Conservation (phyloP, 2,797 vertebrate genomes). For the Chelon labrosus region DNA sequence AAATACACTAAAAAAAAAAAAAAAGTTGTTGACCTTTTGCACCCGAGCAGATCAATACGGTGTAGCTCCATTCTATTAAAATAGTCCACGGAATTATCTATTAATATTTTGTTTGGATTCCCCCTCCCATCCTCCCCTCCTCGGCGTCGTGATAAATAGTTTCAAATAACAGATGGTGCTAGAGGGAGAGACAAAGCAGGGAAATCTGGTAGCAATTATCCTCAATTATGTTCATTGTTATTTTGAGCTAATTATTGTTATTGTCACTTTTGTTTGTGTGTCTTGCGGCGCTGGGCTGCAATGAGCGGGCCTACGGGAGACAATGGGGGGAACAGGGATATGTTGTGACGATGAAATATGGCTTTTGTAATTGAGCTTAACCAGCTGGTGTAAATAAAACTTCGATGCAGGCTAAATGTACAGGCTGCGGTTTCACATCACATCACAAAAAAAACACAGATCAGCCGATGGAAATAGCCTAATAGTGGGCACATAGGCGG, state of each 20-base stretch:
- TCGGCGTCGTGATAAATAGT: constrained; percentile 62
- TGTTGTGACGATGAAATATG: constrained; percentile 65
- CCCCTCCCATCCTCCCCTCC: constrained; percentile 24
- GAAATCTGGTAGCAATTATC: constrained; percentile 78
- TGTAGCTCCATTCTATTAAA: constrained; percentile 45
- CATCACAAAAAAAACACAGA: background rate
- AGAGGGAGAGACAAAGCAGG: constrained; percentile 66
- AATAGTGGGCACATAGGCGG: background rate
- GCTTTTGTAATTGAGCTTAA: constrained; percentile 58
- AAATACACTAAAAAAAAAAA: background rate
- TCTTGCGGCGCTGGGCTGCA: constrained; percentile 68
- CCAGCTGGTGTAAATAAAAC: constrained; percentile 60
- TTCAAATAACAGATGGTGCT: constrained; percentile 76
- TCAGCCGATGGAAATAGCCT: constrained; percentile 17
- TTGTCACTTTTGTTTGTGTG: constrained; percentile 81
- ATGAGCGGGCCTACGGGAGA: constrained; percentile 53
- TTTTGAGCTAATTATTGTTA: constrained; percentile 84
- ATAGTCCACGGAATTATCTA: constrained; percentile 52
- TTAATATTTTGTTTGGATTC: constrained; percentile 67
- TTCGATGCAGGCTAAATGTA: constrained; percentile 24
- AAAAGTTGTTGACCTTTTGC: constrained; percentile 71
- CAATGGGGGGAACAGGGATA: constrained; percentile 59
- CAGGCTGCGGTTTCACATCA: constrained; percentile 37
- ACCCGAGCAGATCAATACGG: constrained; percentile 64
- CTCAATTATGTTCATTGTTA: constrained; percentile 82